Evolutionary conservation across 1,140 invertebrate species (phyloP), one percentile per base, ranked within the genome.

Genomic region (Orius insidiosus): DNA sequence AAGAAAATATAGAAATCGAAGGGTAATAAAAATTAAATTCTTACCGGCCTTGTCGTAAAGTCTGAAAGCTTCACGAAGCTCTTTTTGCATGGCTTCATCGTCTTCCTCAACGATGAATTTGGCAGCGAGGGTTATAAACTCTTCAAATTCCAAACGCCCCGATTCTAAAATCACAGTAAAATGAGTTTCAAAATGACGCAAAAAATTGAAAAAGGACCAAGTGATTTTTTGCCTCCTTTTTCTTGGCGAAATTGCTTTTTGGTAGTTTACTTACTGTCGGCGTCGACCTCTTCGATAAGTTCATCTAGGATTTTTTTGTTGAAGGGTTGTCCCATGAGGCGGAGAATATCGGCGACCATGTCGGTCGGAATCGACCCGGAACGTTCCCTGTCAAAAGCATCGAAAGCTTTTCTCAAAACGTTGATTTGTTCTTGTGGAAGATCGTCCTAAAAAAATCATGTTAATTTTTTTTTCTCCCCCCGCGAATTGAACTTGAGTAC

Each of bases 21-120:
- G 14, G 14, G n/a, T 36, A 36, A 36, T 36, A 36, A 15, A 3
- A 39, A 41, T 38, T 44, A 4, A 33, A 19, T 6, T 44, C 57
- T 65, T 64, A 75, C 79, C 79, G 74, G 82, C 78, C 66, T 83
- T 84, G 60, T 84, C 79, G 58, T 89, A 89, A 54, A 89, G 72
- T 59, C 85, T 75, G 69, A 93, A 93, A 19, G 88, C 88, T 72
- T 93, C 87, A 54, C 85, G 74, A 36, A 93, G 71, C 64, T 93
- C 88, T 63, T 93, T 89, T 59, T 85, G 78, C 71, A 86, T 78
- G 41, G 80, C 88, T 65, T 93, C 89, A 50, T 85, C 84, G 58
- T 95, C 90, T 61, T 92, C 87, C 65, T 93, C 87, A 60, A 90
- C 84, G 61, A 92, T 87, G 69, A 92, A 93, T 65, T 90, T 87